phyloP scores from a whole-genome alignment of 2,888 invertebrate species.

The Epinotia nisella region DNA sequence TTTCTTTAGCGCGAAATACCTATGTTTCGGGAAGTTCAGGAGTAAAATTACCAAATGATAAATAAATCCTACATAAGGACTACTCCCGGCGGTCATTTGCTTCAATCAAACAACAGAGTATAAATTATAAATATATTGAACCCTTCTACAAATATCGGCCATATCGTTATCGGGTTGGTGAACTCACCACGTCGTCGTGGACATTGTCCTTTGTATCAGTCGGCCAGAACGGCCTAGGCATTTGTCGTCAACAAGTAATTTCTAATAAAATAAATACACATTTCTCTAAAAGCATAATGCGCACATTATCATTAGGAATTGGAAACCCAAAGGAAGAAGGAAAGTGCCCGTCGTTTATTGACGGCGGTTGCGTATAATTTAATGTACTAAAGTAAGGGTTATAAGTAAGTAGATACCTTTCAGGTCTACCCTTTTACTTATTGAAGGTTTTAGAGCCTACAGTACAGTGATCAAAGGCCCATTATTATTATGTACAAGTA shows the following conservation, averaged over 20 bases:
- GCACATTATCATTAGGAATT: slow-evolving; percentile 72
- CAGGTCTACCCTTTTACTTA: slow-evolving; percentile 24
- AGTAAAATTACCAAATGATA: slow-evolving; percentile 2
- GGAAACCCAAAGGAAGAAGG: slow-evolving; percentile 66
- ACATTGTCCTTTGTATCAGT: slow-evolving; percentile 27
- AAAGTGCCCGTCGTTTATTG: slow-evolving; percentile 60
- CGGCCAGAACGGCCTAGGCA: background rate
- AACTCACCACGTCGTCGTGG: background rate
- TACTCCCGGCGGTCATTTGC: background rate
- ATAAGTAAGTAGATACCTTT: slow-evolving; percentile 6
- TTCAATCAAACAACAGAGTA: slow-evolving; percentile 17
- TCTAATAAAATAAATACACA: slow-evolving; percentile 53
- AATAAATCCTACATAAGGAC: slow-evolving; percentile 1
- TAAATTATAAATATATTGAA: slow-evolving; percentile 21
- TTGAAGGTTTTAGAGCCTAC: slow-evolving; percentile 6
- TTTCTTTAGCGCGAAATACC: background rate
- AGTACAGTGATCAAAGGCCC: background rate
- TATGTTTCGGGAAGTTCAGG: background rate
- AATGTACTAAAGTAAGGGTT: slow-evolving; percentile 24
- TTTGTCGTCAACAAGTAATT: slow-evolving; percentile 21
- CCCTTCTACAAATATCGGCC: slow-evolving; percentile 23
- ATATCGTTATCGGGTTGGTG: slow-evolving; percentile 26
- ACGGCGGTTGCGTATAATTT: slow-evolving; percentile 61
- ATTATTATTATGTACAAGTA: background rate
- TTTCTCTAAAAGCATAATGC: slow-evolving; percentile 58